Evolutionary conservation across 2,797 vertebrate species (phyloP).

Genomic region (Monodelphis domestica): DNA sequence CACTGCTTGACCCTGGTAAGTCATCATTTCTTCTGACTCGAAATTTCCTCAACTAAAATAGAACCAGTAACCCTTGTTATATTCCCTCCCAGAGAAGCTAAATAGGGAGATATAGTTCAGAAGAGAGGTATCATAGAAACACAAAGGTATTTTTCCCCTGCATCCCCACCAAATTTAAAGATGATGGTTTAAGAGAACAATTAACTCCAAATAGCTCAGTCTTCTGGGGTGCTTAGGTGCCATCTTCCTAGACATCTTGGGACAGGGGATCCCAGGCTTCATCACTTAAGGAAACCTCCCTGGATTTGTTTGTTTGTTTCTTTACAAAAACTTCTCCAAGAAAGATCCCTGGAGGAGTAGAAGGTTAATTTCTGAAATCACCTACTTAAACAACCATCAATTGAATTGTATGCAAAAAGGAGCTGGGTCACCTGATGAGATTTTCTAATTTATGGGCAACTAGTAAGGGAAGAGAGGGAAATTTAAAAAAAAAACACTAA

Average conservation of each 20-base stretch:
- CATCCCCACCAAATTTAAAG: background rate
- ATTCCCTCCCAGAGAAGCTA: background rate
- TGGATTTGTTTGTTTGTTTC: background rate
- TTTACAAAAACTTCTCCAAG: background rate
- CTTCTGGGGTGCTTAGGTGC: background rate
- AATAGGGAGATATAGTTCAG: background rate
- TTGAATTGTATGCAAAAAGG: background rate
- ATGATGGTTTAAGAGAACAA: background rate
- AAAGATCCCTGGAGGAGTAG: background rate
- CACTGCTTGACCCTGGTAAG: background rate
- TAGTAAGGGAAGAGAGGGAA: background rate
- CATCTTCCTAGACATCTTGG: background rate
- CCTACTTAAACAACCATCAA: background rate
- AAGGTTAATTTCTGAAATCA: background rate
- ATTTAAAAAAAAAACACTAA: conserved; percentile 10
- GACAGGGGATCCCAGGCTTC: background rate
- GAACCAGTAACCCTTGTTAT: background rate
- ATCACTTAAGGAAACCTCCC: background rate
- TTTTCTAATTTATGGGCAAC: background rate
- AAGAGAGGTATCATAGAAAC: background rate
- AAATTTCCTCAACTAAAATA: background rate
- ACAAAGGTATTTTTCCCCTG: background rate
- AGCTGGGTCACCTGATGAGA: background rate
- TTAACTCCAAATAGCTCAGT: background rate
- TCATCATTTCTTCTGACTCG: background rate